Evolutionary conservation across 2,888 invertebrate genomes (phyloP), one percentile per base, ranked within the genome.

Genomic region (Hanleya hanleyi): DNA sequence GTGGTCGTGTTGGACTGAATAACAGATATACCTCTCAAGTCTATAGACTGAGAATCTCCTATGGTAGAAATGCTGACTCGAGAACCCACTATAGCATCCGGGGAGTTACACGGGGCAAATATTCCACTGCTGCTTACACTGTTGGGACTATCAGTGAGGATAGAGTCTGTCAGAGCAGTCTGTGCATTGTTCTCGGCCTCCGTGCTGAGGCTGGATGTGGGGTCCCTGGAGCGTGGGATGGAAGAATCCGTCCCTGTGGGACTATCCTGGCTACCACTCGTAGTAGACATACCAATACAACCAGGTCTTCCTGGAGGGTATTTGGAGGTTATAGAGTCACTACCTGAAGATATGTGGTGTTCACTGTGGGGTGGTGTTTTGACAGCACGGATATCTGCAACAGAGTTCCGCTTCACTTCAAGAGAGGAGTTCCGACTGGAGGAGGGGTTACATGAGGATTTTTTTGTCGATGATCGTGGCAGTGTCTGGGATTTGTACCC

Each of bases 101-200:
- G 81, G 6, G 86, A 85, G 77, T 87, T 87, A 74, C 80, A 82
- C 0, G 87, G 87, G 36, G 84, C 85, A 51, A 82, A 84, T 3
- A 86, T 82, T 33, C 87, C 87, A 77, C 84, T 85, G 74, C 86
- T 86, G 57, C 84, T 78, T 0, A 82, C 83, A 75, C 85, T 86
- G 72, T 82, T 80, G 6, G 87, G 86, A 74, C 86, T 86, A 77
- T 85, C 85, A 12, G 87, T 87, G 32, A 87, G 80, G 36, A 85
- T 83, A 1, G 85, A 85, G 76, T 86, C 85, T 7, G 83, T 69
- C n/a, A 83, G 71, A 15, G 61, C 65, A 26, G 68, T 26, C 37
- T 66, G 35, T 2, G 1, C 37, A 57, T 57, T 57, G 38, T 35
- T 64, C 15, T 37, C 64, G n/a, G 47, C 47, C n/a, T 12, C 12